These are phyloP conservation scores for Chiroxiphia lanceolata DNA, from an alignment of 2,797 vertebrate genomes.

Conservation along the genomic window DNA sequence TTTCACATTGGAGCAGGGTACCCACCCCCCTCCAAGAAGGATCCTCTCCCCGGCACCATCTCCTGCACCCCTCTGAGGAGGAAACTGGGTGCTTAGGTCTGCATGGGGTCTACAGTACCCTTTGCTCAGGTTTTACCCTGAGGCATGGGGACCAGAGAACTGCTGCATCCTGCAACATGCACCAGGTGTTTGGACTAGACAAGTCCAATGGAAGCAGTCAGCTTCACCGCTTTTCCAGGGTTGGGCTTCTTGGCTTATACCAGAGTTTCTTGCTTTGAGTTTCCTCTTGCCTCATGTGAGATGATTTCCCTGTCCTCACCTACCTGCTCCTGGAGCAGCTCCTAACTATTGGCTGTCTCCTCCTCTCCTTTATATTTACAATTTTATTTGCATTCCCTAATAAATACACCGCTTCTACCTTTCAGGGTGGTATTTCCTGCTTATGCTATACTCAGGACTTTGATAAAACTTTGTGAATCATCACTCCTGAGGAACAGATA, in stretches of 20 bases:
- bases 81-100: background rate
- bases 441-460: background rate
- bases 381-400: background rate
- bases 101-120: background rate
- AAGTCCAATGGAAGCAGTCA: rapidly evolving
- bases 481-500: background rate
- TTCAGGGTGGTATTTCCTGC: background rate
- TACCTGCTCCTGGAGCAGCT: background rate
- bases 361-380: background rate
- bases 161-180: background rate
- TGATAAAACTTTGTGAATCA: background rate
- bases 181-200: background rate
- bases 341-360: rapidly evolving
- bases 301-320: background rate
- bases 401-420: background rate
- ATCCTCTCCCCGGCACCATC: background rate
- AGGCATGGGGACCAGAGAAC: rapidly evolving
- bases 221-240: background rate
- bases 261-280: background rate
- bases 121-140: background rate
- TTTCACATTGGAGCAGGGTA: background rate
- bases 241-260: background rate
- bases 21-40: rapidly evolving
- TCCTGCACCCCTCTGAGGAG: background rate
- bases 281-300: background rate